A percentile compares a stretch with the other conserved stretches of the same genome.
Conservation (phyloP, 2,888 invertebrate species). For the Acanthosoma haemorrhoidale region DNA sequence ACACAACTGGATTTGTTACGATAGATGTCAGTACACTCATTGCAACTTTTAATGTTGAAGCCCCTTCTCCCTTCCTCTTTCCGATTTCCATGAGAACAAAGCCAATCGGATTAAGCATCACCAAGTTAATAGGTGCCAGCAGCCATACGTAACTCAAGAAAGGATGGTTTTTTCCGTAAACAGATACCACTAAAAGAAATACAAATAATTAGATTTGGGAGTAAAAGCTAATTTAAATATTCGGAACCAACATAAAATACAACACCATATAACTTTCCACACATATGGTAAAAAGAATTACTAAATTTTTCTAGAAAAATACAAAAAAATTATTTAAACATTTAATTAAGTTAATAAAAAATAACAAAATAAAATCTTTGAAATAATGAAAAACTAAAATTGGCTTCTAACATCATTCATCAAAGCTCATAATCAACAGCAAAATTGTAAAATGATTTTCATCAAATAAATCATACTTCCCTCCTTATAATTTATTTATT, state of each 20-base stretch:
- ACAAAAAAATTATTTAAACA: too few species aligned
- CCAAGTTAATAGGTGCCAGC: constrained; percentile 89
- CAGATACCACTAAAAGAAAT: constrained; percentile 68
- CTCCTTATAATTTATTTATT: background rate
- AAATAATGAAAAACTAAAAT: too few species aligned
- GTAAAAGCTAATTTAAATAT: background rate
- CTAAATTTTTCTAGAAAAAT: too few species aligned
- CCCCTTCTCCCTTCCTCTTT: constrained; percentile 48
- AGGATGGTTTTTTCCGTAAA: constrained; percentile 79
- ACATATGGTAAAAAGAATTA: background rate
- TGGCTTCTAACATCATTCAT: too few species aligned
- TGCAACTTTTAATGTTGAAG: constrained; percentile 41
- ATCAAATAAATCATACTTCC: too few species aligned
- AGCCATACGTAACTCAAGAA: constrained; percentile 86
- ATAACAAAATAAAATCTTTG: too few species aligned
- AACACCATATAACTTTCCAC: background rate
- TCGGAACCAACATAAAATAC: background rate
- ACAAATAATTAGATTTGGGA: constrained; percentile 33
- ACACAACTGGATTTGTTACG: constrained; percentile 78
- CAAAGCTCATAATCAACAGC: too few species aligned
- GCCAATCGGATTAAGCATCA: constrained; percentile 86
- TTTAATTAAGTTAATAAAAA: too few species aligned
- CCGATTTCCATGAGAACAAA: constrained; percentile 83
- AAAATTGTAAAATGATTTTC: too few species aligned
- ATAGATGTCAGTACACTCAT: constrained; percentile 57